Percentiles rank a stretch among this genome's conserved stretches.
These are phyloP conservation scores for Phenganax subtilis DNA, from an alignment of 92 coral and sea anemone species.

Conservation along the genomic window DNA sequence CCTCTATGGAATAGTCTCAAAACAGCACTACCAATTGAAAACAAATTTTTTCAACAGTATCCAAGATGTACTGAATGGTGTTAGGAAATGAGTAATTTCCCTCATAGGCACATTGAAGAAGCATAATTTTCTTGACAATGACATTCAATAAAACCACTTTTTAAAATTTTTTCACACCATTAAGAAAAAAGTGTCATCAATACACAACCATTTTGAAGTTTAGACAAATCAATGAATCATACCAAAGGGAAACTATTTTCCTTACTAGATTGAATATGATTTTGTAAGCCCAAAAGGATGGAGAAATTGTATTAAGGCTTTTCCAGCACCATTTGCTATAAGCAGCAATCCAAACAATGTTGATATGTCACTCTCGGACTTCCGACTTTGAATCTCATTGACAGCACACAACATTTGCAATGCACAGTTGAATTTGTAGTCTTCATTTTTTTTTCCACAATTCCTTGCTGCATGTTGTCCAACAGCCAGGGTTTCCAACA, in stretches of 20 bases:
- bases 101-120: no score
- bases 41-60: no score
- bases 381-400: constrained; percentile 23
- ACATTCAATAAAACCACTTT: no score
- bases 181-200: no score
- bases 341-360: constrained; percentile 40
- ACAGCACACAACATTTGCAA: constrained; percentile 13
- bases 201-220: background rate
- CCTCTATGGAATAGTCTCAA: no score
- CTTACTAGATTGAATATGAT: constrained; percentile 10
- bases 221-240: background rate
- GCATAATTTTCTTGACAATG: no score
- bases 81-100: no score
- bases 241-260: background rate
- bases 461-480: constrained; percentile 16
- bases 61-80: no score
- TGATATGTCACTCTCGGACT: constrained; percentile 28
- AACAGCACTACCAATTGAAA: no score
- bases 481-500: no score
- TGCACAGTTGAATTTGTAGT: constrained; percentile 23
- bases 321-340: constrained; percentile 44
- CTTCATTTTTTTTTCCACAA: constrained; percentile 26
- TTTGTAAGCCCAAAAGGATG: constrained; percentile 43
- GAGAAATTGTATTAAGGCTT: constrained; percentile 22
- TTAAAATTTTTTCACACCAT: no score